Conservation (phyloP, 2,113 vertebrate species). For the Dendrocopos noguchii region DNA sequence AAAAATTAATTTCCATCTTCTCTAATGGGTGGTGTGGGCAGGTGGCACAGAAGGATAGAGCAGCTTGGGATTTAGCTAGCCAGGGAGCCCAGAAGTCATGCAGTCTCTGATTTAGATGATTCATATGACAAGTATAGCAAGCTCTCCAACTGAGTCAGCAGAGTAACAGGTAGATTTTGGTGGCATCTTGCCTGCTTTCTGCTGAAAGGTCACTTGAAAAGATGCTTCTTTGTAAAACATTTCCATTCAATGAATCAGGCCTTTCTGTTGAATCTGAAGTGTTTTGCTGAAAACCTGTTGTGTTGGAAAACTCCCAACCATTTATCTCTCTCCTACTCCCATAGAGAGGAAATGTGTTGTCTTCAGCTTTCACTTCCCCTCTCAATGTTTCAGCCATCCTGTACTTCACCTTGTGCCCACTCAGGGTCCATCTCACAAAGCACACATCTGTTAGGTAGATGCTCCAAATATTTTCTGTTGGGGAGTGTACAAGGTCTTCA, state of each 20-base stretch:
- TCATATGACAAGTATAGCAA: neutral
- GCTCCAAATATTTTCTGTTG: neutral
- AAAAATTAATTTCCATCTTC: neutral
- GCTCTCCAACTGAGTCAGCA: neutral
- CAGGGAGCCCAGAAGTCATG: neutral
- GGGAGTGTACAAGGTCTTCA: neutral
- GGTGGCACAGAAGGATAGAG: neutral
- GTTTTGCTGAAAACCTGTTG: slow-evolving; percentile 61
- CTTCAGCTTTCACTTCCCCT: neutral
- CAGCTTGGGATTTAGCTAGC: neutral
- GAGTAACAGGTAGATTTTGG: neutral
- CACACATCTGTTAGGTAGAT: neutral
- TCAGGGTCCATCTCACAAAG: neutral
- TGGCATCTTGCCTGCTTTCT: slow-evolving; percentile 26
- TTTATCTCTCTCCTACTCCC: slow-evolving; percentile 3
- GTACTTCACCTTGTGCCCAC: neutral
- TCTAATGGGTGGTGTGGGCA: neutral
- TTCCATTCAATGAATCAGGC: slow-evolving; percentile 58
- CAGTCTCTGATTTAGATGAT: neutral
- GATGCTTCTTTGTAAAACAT: slow-evolving; percentile 63
- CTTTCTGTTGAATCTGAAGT: slow-evolving; percentile 50
- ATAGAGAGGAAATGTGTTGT: neutral
- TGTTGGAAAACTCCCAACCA: slow-evolving; percentile 54
- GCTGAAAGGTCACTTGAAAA: slow-evolving; percentile 30
- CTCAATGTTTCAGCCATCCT: neutral